Evolutionary conservation across 2,888 invertebrate genomes (phyloP), one percentile per base, ranked within the genome.

Genomic region (Calephelis perditalis): DNA sequence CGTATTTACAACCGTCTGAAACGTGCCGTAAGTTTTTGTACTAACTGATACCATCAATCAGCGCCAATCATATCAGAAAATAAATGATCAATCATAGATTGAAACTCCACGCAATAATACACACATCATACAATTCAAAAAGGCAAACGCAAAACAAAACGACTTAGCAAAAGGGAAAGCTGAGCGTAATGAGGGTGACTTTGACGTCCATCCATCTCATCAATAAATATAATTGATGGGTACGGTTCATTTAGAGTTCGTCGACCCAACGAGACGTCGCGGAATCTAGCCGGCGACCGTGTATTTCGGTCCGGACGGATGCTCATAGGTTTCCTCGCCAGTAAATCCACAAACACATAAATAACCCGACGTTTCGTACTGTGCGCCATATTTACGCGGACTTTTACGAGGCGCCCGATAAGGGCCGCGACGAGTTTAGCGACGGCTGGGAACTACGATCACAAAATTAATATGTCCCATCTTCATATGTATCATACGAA

Each of bases 221-320:
- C 15, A 37, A 40, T 40, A 40, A 26, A 10, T 43, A 47, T 60
- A 11, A 35, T 8, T 47, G 6, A 26, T 40, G 47, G 7, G 15
- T 15, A 26, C 26, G 49, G 55, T 58, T 56, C 49, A 58, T 64
- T 60, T 52, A 67, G 73, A 78, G 87, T 81, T 84, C 87, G 77
- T 84, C 81, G 80, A 85, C 84, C 87, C 80, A 73, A 58, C 81
- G 81, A 82, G 89, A 86, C 88, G 88, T 84, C 87, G 86, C 84
- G 88, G 89, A 88, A 89, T 89, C 84, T 82, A 84, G 81, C 78
- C 73, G 75, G 72, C 77, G 71, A 62, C 58, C 72, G 81, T 71
- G 82, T 89, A 89, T 89, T 89, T 89, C 76, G 78, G 88, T 85
- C 76, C 73, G 70, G 70, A 68, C 86, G 85, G 84, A 84, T 81